Evolutionary conservation across 2,113 vertebrate species (phyloP).

Genomic region (Macrotis lagotis): DNA sequence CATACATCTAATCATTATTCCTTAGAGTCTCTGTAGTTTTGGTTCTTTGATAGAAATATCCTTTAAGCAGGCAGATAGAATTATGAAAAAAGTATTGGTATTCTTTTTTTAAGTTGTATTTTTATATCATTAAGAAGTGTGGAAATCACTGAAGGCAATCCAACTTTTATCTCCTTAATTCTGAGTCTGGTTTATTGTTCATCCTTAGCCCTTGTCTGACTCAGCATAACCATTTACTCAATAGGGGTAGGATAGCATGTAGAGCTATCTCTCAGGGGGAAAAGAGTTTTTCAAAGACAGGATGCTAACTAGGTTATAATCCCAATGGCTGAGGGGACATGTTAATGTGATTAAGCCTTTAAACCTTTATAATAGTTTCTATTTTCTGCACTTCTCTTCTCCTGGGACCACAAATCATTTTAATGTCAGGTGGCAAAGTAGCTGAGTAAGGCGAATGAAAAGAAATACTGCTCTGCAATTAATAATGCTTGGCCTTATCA

Average conservation of each 20-base stretch:
- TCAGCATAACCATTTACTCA: not conserved
- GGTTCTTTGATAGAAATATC: not conserved
- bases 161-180: not conserved
- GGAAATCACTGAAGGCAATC: not conserved
- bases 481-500: not conserved
- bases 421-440: not conserved
- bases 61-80: not conserved
- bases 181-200: not conserved
- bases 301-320: not conserved
- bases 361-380: not conserved
- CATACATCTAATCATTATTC: not conserved
- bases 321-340: slow-evolving; percentile 17
- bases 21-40: not conserved
- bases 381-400: slow-evolving; percentile 37
- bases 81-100: not conserved
- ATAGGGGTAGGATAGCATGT: not conserved
- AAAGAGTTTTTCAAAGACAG: not conserved
- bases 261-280: not conserved
- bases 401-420: slow-evolving; percentile 4
- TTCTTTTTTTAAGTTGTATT: not conserved
- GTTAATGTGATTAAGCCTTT: slow-evolving; percentile 27
- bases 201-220: not conserved
- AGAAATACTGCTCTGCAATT: not conserved
- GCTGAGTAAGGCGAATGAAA: not conserved
- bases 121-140: not conserved